Evolutionary conservation across 2,888 invertebrate species (phyloP), one percentile per base, ranked within the genome.

Genomic region (Caenorhabditis virilis): DNA sequence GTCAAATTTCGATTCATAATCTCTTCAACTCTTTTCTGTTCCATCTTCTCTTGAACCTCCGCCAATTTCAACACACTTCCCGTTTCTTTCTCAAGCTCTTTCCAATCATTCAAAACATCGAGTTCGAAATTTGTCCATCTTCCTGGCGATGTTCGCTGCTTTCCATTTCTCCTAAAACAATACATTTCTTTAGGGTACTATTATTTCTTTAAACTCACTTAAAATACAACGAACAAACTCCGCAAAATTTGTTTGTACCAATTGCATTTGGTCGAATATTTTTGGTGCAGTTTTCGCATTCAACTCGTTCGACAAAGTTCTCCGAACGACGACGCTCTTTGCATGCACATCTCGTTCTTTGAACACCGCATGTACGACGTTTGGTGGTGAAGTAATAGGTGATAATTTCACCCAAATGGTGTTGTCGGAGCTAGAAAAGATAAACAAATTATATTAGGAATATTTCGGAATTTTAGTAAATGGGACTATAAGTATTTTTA

Each of bases 271-370:
- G 27, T n/a, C 52, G 4, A 18, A 30, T 18, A n/a, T n/a, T 7
- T 30, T 41, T 42, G 15, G 52, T 52, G 43, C 52, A 52, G 33
- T 52, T 52, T 13, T 16, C 3, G 33, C 52, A 52, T 25, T 52
- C 52, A 11, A 52, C 20, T 23, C 51, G 23, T 16, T 48, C 25
- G 2, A 48, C 45, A 16, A 45, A 5, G 4, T 45, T n/a, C 2
- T n/a, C 27, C 6, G 5, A 3, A 2, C 2, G 2, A 26, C 26
- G 16, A 5, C 5, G 13, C 15, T 42, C 42, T 13, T 7, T 4
- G 23, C 42, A 42, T 13, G 15, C 20, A 16, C 30, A 45, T 3
- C 45, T 26, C 6, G 15, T 27, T 38, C 9, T 11, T 6, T 11
- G 18, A 11, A n/a, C 6, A 7, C 38, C 6, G 33, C 52, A 52